These are phyloP conservation scores for Eublepharis macularius DNA, from an alignment of 2,113 vertebrate species.

Conservation along the genomic window DNA sequence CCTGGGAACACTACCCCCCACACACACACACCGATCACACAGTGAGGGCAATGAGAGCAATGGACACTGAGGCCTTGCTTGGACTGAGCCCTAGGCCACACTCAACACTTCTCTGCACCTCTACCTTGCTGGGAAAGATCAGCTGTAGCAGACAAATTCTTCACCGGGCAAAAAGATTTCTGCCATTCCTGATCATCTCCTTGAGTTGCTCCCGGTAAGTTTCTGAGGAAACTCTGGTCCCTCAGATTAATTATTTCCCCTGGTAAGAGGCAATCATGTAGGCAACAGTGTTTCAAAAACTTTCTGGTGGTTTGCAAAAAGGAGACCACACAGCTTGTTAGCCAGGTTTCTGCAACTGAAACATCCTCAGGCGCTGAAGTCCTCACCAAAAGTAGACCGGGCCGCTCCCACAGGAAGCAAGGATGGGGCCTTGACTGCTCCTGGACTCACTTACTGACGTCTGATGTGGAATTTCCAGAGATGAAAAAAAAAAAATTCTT, in stretches of 20 bases:
- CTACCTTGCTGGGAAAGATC: too few species aligned
- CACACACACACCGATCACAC: too few species aligned
- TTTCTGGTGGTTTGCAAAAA: not conserved
- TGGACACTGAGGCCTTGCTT: too few species aligned
- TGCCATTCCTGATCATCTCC: too few species aligned
- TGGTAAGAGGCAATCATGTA: not conserved
- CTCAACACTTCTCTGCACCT: too few species aligned
- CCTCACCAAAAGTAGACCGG: not conserved
- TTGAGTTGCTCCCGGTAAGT: too few species aligned
- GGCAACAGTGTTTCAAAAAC: not conserved
- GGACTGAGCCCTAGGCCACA: too few species aligned
- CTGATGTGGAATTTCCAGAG: conserved; percentile 67
- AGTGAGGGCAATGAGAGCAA: too few species aligned
- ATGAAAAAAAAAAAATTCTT: conserved; percentile 48
- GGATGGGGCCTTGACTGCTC: conserved; percentile 1
- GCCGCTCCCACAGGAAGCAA: conserved; percentile 36
- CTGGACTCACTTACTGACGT: conserved; percentile 4
- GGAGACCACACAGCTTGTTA: not conserved
- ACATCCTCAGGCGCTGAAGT: not conserved
- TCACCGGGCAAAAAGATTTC: too few species aligned
- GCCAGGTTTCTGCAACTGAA: not conserved
- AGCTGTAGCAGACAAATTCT: too few species aligned
- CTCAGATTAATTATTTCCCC: not conserved
- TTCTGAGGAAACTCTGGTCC: too few species aligned
- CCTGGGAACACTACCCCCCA: too few species aligned